Base-by-base conservation (phyloP, 2,797 vertebrate species). In the Syngnathus rostellatus region DNA sequence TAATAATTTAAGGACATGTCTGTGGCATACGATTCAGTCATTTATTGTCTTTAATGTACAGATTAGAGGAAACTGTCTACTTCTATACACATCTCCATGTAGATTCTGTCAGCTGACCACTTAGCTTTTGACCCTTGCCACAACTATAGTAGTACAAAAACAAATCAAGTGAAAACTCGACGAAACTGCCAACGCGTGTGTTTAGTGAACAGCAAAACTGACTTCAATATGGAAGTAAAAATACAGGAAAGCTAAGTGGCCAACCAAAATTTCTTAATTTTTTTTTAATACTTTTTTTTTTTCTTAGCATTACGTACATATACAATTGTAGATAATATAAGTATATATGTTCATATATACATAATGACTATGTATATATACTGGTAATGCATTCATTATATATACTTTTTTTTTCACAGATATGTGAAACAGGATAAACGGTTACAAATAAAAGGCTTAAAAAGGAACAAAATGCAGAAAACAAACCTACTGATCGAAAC, bases 1-100 rank as follows among this genome's bases (percentile, higher is more conserved):
- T 19, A 48, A 48, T 63, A 48, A 63, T 50, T 50, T 62, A 66
- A 81, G 17, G 57, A 63, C 72, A 38, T 83, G 81, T 86, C 77
- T 85, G 81, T 86, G 85, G 81, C 78, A 80, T 83, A 88, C 82
- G 84, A 87, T 88, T 91, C 84, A 90, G 89, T 91, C 86, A 88
- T 89, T 91, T 87, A 89, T 89, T 90, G 90, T 90, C 85, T 90
- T 91, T 85, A 80, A 91, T 92, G 89, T 92, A 93, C 91, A 93
- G 89, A 87, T 94, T 93, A 95, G 91, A 95, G 93, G 94, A 89
- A 91, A 85, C 86, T n/a, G 50, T 8, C 91, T 91, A 92, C 89
- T 90, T 89, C 92, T 92, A 92, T 93, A 93, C 91, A 92, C 88
- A 86, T 84, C 89, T 89, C 88, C 85, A 88, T 89, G 87, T 79